Percentiles rank a stretch among this genome's conserved stretches.
phyloP scores from a whole-genome alignment of 1,140 invertebrate species.

The Drosophila kikkawai region DNA sequence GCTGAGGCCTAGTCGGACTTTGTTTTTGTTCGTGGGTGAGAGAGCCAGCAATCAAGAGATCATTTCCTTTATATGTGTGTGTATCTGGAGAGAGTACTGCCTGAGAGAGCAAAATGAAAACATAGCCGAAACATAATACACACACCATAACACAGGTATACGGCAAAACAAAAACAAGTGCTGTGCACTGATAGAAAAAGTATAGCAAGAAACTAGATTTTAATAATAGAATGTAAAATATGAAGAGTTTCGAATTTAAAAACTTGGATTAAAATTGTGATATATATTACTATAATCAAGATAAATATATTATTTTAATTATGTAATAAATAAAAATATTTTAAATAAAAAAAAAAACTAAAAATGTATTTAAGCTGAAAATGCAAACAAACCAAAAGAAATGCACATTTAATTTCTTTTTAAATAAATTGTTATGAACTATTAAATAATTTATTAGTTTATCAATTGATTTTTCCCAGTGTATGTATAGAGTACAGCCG shows the following conservation, averaged over 20 bases:
- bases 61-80: neutral
- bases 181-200: conserved; percentile 6
- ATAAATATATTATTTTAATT: too few relatives aligned
- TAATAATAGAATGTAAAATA: neutral
- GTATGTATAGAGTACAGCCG: conserved; percentile 6
- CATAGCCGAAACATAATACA: conserved; percentile 6
- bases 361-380: neutral
- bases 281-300: neutral
- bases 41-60: conserved; percentile 8
- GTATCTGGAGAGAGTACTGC: conserved; percentile 15
- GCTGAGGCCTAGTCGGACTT: conserved; percentile 23
- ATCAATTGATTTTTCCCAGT: conserved; percentile 1
- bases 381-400: too few relatives aligned
- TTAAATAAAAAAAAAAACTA: neutral
- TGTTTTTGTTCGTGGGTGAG: conserved; percentile 63
- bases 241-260: neutral
- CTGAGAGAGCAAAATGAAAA: conserved; percentile 18
- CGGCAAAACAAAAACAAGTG: conserved; percentile 64
- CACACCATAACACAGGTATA: conserved; percentile 36
- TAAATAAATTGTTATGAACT: neutral
- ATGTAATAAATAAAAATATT: neutral
- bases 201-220: neutral
- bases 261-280: neutral
- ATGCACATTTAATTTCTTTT: neutral
- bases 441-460: neutral